Percentiles rank a stretch among this genome's conserved stretches.
phyloP scores from a whole-genome alignment of 2,888 invertebrate genomes.

The Catocala sponsa region DNA sequence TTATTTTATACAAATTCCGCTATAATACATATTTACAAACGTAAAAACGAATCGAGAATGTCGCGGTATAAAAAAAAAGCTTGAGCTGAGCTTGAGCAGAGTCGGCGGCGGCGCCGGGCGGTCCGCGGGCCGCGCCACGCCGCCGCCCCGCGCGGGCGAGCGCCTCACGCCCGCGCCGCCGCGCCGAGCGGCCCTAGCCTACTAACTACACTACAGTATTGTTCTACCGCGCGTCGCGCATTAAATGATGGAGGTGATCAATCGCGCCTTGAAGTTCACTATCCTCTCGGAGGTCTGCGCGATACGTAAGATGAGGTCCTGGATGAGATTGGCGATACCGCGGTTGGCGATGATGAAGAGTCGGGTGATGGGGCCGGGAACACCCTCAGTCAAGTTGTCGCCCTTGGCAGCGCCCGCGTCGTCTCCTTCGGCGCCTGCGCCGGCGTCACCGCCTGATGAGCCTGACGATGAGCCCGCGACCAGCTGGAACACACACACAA shows the following conservation, averaged over 20 bases:
- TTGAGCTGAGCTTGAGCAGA: constrained; percentile 84
- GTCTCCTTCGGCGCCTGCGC: constrained; percentile 80
- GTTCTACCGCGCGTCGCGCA: constrained; percentile 69
- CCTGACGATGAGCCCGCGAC: constrained; percentile 91
- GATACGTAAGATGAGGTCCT: constrained; percentile 95
- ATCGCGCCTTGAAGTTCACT: constrained; percentile 97
- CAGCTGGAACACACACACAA: constrained; percentile 86
- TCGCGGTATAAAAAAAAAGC: constrained; percentile 80
- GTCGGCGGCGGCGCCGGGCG: constrained; percentile 63
- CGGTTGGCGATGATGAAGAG: constrained; percentile 96
- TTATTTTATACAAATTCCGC: constrained; percentile 86
- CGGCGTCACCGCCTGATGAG: constrained; percentile 85
- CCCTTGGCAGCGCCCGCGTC: constrained; percentile 88
- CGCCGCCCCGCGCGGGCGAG: constrained; percentile 19
- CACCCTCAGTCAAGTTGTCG: constrained; percentile 93
- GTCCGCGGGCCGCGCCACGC: constrained; percentile 37
- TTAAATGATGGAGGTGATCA: constrained; percentile 96
- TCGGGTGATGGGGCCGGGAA: constrained; percentile 95
- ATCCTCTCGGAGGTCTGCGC: constrained; percentile 96
- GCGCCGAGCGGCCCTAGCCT: constrained; percentile 49
- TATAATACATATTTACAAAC: constrained; percentile 88
- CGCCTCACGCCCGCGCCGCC: constrained; percentile 25
- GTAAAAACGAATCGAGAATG: constrained; percentile 83
- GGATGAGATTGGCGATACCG: constrained; percentile 95
- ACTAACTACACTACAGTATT: constrained; percentile 64